These are phyloP conservation scores for Pogonocichla stellata DNA, from an alignment of 2,113 vertebrate species.

Conservation along the genomic window DNA sequence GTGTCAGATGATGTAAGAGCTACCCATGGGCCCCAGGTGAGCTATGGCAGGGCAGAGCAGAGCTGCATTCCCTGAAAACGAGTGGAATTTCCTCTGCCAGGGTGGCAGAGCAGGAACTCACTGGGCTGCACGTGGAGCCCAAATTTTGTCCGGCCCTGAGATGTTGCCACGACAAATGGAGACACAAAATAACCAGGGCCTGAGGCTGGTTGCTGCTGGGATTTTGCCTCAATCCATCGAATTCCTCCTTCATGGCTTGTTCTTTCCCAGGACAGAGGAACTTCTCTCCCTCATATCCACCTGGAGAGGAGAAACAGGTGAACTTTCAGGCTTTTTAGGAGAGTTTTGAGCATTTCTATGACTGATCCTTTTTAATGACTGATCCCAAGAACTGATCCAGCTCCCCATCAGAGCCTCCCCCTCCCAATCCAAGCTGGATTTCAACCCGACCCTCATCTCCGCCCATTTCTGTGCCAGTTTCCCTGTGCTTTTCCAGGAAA, in stretches of 20 bases:
- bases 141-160: neutral
- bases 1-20: neutral
- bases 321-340: no score
- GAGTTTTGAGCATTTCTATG: no score
- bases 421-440: neutral
- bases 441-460: neutral
- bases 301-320: no score
- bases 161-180: neutral
- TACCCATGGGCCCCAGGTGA: rapidly evolving
- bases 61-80: neutral
- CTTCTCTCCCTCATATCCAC: no score
- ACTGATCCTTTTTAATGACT: no score
- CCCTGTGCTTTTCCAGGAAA: neutral
- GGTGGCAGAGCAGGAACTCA: neutral
- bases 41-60: rapidly evolving
- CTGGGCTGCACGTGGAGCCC: rapidly evolving
- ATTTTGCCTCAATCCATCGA: neutral
- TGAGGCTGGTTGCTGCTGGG: neutral
- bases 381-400: neutral
- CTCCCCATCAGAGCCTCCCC: neutral
- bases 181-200: neutral
- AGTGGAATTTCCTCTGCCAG: neutral
- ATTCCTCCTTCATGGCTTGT: rapidly evolving
- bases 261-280: rapidly evolving
- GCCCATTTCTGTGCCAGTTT: neutral